Evolutionary conservation across 2,113 vertebrate species (phyloP).

Genomic region (Sminthopsis crassicaudata): DNA sequence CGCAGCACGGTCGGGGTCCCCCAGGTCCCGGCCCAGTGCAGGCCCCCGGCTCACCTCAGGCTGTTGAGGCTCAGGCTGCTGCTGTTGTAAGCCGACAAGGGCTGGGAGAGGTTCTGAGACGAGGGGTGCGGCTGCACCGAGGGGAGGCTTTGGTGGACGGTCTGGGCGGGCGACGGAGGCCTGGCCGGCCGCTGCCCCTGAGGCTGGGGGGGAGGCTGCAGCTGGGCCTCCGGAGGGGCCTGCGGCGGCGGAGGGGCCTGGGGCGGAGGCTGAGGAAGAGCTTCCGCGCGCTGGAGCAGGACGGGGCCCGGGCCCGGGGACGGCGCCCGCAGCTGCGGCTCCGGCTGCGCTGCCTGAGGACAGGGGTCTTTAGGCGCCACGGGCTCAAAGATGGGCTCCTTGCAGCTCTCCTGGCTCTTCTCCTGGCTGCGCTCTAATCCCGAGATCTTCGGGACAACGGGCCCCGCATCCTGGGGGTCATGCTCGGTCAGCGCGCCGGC

Average conservation of each 20-base stretch:
- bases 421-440: conserved; percentile 99
- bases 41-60: conserved; percentile 87
- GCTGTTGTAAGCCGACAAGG: conserved; percentile 91
- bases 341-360: conserved; percentile 80
- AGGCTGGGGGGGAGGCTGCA: conserved; percentile 78
- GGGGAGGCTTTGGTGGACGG: conserved; percentile 83
- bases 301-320: conserved; percentile 79
- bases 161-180: conserved; percentile 87
- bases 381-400: conserved; percentile 86
- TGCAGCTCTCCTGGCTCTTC: conserved; percentile 94
- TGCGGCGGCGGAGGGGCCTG: conserved; percentile 83
- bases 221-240: conserved; percentile 82
- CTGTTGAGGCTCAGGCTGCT: conserved; percentile 94
- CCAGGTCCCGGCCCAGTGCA: no score
- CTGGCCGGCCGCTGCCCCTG: conserved; percentile 81
- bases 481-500: conserved; percentile 88
- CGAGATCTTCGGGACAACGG: conserved; percentile 93
- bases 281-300: conserved; percentile 69
- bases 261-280: conserved; percentile 73
- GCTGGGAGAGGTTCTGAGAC: conserved; percentile 80
- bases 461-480: conserved; percentile 92
- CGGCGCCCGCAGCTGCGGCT: conserved; percentile 75
- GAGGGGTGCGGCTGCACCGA: conserved; percentile 86
- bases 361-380: conserved; percentile 85
- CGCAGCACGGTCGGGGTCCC: no score